Evolutionary conservation across 2,888 invertebrate species (phyloP).

Genomic region (Thumatha senex): DNA sequence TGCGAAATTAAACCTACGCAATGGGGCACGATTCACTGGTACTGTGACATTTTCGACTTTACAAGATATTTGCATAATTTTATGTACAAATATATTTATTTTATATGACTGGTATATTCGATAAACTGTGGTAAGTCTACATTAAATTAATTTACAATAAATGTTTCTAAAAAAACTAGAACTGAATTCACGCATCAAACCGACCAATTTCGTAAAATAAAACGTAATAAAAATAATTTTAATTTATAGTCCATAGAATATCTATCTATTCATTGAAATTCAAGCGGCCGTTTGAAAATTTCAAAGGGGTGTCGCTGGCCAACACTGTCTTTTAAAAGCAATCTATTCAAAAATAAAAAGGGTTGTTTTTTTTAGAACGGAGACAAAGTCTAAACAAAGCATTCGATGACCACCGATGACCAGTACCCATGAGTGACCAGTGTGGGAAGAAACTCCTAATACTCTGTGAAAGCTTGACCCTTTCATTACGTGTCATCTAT

Average conservation of each 20-base stretch:
- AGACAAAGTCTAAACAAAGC: slow-evolving; percentile 69
- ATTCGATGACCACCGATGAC: slow-evolving; percentile 78
- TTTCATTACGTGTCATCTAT: slow-evolving; percentile 51
- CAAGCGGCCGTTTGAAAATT: slow-evolving; percentile 59
- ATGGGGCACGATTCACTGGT: too few relatives aligned
- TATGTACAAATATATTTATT: too few relatives aligned
- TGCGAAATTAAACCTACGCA: too few relatives aligned
- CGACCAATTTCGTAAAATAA: background rate
- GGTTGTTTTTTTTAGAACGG: slow-evolving; percentile 60
- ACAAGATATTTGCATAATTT: too few relatives aligned
- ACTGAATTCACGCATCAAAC: too few relatives aligned
- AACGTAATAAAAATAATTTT: background rate
- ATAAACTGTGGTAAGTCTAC: too few relatives aligned
- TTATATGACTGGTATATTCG: too few relatives aligned
- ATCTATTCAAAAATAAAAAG: slow-evolving; percentile 57
- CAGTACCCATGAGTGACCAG: slow-evolving; percentile 75
- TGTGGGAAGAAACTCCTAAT: slow-evolving; percentile 71
- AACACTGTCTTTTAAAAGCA: slow-evolving; percentile 57
- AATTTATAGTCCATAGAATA: background rate
- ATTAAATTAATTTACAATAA: too few relatives aligned
- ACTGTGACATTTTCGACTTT: too few relatives aligned
- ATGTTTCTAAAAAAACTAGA: too few relatives aligned
- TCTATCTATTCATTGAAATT: slow-evolving; percentile 35
- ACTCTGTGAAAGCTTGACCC: slow-evolving; percentile 69
- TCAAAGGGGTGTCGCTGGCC: slow-evolving; percentile 64